Conservation (phyloP, 2,113 vertebrate species). For the Tragelaphus imberbis region DNA sequence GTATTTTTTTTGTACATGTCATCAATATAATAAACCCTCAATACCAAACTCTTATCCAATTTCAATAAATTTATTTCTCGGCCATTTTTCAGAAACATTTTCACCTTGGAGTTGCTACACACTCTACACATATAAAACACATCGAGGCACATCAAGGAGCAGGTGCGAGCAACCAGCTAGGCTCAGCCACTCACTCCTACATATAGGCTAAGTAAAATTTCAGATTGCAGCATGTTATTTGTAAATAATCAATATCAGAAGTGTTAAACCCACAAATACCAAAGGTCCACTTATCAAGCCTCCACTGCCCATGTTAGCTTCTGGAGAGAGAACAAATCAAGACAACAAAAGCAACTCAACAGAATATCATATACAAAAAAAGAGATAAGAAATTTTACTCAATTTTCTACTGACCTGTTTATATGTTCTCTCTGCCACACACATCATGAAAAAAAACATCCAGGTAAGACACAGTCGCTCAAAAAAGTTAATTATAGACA, state of each 20-base stretch:
- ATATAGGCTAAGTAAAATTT: neutral
- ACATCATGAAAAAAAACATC: constrained; percentile 99
- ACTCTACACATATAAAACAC: neutral
- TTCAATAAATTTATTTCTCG: neutral
- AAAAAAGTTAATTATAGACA: constrained; percentile 89
- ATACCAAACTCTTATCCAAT: neutral
- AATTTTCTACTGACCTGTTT: constrained; percentile 86
- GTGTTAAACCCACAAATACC: neutral
- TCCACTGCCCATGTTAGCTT: neutral
- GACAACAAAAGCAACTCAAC: neutral
- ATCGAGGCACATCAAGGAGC: too few relatives aligned
- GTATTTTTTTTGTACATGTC: neutral
- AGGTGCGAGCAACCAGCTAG: neutral
- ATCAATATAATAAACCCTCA: neutral
- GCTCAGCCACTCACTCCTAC: neutral
- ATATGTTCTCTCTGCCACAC: constrained; percentile 97
- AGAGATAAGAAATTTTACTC: neutral
- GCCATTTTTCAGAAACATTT: neutral
- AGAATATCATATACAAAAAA: neutral
- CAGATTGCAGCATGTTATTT: neutral
- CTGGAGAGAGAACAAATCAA: neutral
- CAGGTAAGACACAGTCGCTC: constrained; percentile 92
- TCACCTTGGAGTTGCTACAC: neutral
- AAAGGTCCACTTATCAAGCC: neutral
- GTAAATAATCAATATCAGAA: neutral